Percentiles rank a stretch among this genome's conserved stretches.
phyloP scores from a whole-genome alignment of 2,888 invertebrate species.

The Clistopyga incitator region DNA sequence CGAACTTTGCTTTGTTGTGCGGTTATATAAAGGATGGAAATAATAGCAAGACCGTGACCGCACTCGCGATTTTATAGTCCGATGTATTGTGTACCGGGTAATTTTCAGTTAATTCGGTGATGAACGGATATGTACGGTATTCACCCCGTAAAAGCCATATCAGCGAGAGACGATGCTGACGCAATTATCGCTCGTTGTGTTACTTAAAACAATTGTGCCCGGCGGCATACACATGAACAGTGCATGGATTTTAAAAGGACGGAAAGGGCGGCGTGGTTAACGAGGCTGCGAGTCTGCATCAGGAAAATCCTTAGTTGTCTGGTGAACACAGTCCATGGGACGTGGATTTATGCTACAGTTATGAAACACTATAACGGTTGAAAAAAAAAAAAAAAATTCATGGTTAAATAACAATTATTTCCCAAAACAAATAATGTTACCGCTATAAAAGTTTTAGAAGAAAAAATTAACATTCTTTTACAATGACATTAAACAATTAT shows the following conservation, averaged over 20 bases:
- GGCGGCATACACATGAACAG: constrained; percentile 17
- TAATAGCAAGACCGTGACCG: not conserved
- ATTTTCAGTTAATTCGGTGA: constrained; percentile 4
- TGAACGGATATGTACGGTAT: constrained; percentile 10
- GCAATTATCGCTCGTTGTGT: constrained; percentile 43
- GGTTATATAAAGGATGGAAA: not conserved
- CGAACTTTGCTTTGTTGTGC: not conserved
- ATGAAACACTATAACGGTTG: no score
- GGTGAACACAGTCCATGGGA: not conserved
- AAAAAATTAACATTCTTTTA: no score
- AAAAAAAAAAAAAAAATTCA: no score
- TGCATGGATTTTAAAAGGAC: not conserved
- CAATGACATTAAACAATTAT: no score
- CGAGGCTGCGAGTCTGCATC: not conserved
- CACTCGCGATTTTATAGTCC: not conserved
- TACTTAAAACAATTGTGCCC: constrained; percentile 10
- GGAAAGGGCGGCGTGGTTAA: not conserved
- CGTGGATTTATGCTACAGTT: not conserved
- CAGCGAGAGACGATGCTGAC: constrained; percentile 26
- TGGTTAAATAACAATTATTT: no score
- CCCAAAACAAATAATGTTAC: no score
- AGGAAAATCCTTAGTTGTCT: not conserved
- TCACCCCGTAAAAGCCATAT: constrained; percentile 18
- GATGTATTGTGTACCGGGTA: not conserved
- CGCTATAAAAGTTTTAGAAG: no score